Evolutionary conservation across 2,888 invertebrate species (phyloP), one percentile per base, ranked within the genome.

Genomic region (Lucinisca nassula): DNA sequence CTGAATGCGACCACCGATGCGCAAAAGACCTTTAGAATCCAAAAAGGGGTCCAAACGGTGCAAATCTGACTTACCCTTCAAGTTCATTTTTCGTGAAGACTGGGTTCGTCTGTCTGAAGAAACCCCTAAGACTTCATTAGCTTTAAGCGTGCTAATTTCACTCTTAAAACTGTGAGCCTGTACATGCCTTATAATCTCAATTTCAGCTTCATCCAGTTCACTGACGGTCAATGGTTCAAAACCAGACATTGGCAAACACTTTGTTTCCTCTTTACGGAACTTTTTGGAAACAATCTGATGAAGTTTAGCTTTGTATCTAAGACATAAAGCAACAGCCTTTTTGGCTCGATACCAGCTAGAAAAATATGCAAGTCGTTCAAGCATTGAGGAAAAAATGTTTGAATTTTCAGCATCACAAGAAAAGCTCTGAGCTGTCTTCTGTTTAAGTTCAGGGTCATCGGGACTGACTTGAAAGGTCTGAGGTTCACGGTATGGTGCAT

Each of bases 1-100:
- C 27, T 40, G 40, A 10, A 87, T 55, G 27, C 89, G 74, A 21
- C 92, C 93, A 45, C 91, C 92, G 27, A 93, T 91, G 32, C 92
- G 82, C 12, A 93, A 17, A 12, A 92, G 12, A 6, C 90, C 91
- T 24, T 84, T 45, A 27, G 79, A 24, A 70, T 88, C 88, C 32
- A 91, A 0, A 72, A 88, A 89, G 12, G 92, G 92, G 40, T 90
- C 89, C 17, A 92, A 79, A 6, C 40, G 49, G 51, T 51, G 74
- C 21, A 90, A 37, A 14, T 78, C 24, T 17, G 79, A 74, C 70
- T 76, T 82, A 27, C 67, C 70, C 45, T 40, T 61, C 3, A 67
- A 27, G 21, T 30, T 35, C 45, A 32, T 74, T 17, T 72, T 67
- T 40, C 79, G 61, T 35, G 10, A 8, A 21, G 72, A n/a, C 30